phyloP scores from a whole-genome alignment of 2,113 vertebrate genomes.

The Alligator sinensis region DNA sequence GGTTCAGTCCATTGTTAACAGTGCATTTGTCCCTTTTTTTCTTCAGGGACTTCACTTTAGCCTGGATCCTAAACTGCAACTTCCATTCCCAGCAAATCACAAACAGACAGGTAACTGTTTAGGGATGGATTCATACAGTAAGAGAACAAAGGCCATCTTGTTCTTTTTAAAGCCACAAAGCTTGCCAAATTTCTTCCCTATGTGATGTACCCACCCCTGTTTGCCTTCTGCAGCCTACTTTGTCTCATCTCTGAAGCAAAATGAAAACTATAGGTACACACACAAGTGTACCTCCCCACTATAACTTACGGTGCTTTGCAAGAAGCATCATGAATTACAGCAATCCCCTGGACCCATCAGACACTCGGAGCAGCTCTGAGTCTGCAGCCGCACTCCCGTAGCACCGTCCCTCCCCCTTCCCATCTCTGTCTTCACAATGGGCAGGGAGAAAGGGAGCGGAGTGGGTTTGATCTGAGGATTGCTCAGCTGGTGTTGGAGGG shows the following conservation, averaged over 20 bases:
- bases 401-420: too few species aligned
- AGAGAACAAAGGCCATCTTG: background rate
- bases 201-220: background rate
- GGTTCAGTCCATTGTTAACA: background rate
- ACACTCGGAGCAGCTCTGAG: too few species aligned
- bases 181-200: background rate
- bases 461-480: too few species aligned
- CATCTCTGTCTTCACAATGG: too few species aligned
- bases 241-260: background rate
- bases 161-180: background rate
- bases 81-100: background rate
- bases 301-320: too few species aligned
- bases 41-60: background rate
- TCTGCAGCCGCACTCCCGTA: too few species aligned
- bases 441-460: too few species aligned
- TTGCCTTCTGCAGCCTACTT: background rate
- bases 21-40: background rate
- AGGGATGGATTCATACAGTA: background rate
- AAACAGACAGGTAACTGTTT: background rate
- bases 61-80: background rate
- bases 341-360: too few species aligned
- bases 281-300: too few species aligned
- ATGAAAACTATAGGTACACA: too few species aligned
- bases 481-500: too few species aligned
- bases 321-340: too few species aligned